Percentiles rank a stretch among this genome's conserved stretches.
phyloP scores from a whole-genome alignment of 2,113 vertebrate species.

The Podarcis cretensis region DNA sequence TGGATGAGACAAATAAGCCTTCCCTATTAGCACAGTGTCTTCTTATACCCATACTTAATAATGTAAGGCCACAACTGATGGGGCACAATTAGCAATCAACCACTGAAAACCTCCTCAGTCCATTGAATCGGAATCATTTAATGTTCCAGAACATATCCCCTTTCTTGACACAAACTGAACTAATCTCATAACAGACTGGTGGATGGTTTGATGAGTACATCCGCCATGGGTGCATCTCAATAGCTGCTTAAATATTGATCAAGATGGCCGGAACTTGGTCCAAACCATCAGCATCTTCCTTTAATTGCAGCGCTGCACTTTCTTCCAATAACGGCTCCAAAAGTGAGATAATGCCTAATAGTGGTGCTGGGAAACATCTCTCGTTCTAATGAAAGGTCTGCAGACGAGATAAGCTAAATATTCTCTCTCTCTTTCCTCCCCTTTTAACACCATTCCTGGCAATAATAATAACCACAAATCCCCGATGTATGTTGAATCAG shows the following conservation, averaged over 20 bases:
- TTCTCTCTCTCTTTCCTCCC: neutral
- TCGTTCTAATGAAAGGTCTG: conserved; percentile 39
- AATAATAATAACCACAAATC: conserved; percentile 39
- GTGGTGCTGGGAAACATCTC: neutral
- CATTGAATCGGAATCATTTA: neutral
- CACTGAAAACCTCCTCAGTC: neutral
- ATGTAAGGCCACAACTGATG: neutral
- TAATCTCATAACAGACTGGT: neutral
- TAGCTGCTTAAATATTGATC: conserved; percentile 41
- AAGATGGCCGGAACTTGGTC: conserved; percentile 8
- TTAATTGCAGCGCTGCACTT: neutral
- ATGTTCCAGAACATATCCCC: neutral
- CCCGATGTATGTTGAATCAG: conserved; percentile 53
- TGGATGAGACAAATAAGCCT: neutral
- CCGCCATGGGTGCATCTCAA: conserved; percentile 13
- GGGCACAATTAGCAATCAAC: neutral
- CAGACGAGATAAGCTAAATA: conserved; percentile 52
- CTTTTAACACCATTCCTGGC: conserved; percentile 46
- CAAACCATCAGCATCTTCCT: conserved; percentile 30
- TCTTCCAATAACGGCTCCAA: conserved; percentile 36
- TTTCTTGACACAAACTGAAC: conserved; percentile 5
- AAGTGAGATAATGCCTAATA: conserved; percentile 46
- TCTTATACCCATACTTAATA: neutral
- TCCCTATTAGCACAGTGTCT: neutral
- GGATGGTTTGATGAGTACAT: neutral